Conservation (phyloP, 2,797 vertebrate species). For the Rhinichthys osculus region DNA sequence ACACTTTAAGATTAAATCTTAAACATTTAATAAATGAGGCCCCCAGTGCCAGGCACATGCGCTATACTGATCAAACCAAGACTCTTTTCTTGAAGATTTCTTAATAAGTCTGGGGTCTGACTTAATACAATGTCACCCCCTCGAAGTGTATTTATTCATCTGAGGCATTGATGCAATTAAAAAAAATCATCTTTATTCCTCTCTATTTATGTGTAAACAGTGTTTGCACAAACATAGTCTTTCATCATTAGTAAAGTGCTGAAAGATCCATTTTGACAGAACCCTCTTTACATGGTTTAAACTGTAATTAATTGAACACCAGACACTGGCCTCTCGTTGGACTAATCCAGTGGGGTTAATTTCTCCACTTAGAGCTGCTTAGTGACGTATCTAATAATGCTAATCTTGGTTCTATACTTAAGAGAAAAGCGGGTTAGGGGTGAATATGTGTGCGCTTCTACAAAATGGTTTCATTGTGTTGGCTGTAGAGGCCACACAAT, state of each 20-base stretch:
- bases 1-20: too few species aligned
- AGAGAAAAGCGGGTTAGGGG: constrained; percentile 38
- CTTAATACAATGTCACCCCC: not conserved
- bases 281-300: constrained; percentile 4
- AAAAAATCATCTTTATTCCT: not conserved
- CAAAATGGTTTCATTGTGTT: not conserved
- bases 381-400: constrained; percentile 53
- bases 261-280: not conserved
- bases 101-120: not conserved
- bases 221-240: not conserved
- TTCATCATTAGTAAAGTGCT: not conserved
- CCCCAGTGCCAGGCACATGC: not conserved
- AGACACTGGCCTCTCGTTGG: constrained; percentile 21
- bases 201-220: not conserved
- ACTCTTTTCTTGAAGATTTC: not conserved
- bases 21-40: too few species aligned
- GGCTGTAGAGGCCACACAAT: not conserved
- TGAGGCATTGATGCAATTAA: not conserved
- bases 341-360: constrained; percentile 51
- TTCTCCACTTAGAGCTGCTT: constrained; percentile 51
- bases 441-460: constrained; percentile 4
- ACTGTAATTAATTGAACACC: constrained; percentile 30
- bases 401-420: constrained; percentile 57
- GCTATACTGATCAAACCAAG: constrained; percentile 3
- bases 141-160: not conserved